phyloP scores from a whole-genome alignment of 2,888 invertebrate genomes.

The Heliconius charithonia region DNA sequence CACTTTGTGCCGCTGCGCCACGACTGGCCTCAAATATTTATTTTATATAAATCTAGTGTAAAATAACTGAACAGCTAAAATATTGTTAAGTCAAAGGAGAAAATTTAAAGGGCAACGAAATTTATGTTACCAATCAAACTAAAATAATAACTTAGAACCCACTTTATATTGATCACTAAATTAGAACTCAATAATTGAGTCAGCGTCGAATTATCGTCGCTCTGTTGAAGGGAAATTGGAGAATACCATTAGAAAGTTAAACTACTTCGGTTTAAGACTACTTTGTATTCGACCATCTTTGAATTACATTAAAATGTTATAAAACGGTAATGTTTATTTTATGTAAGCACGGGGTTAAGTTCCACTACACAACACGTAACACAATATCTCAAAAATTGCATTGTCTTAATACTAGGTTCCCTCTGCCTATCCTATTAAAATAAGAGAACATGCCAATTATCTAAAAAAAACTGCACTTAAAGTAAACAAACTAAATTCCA shows the following conservation, averaged over 20 bases:
- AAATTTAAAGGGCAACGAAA: neutral
- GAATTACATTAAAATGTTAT: neutral
- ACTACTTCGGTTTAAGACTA: neutral
- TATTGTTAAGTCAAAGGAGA: constrained; percentile 9
- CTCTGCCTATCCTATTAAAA: no score
- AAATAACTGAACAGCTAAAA: constrained; percentile 3
- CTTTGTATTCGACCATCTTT: neutral
- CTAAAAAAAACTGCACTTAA: no score
- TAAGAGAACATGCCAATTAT: no score
- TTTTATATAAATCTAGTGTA: neutral
- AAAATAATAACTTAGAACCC: constrained; percentile 30
- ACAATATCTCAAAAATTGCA: no score
- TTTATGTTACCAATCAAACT: constrained; percentile 31
- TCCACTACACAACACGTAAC: no score
- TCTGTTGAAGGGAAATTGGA: neutral
- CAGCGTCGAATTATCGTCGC: neutral
- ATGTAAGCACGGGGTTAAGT: no score
- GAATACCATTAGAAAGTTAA: neutral
- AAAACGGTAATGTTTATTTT: no score
- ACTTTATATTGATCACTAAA: constrained; percentile 13
- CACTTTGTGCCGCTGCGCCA: no score
- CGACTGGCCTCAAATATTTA: no score
- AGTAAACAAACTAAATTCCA: neutral
- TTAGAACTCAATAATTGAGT: constrained; percentile 26
- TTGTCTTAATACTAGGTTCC: no score